Percentiles rank a stretch among this genome's conserved stretches.
phyloP scores from a whole-genome alignment of 2,113 vertebrate genomes.

The Osmerus mordax region DNA sequence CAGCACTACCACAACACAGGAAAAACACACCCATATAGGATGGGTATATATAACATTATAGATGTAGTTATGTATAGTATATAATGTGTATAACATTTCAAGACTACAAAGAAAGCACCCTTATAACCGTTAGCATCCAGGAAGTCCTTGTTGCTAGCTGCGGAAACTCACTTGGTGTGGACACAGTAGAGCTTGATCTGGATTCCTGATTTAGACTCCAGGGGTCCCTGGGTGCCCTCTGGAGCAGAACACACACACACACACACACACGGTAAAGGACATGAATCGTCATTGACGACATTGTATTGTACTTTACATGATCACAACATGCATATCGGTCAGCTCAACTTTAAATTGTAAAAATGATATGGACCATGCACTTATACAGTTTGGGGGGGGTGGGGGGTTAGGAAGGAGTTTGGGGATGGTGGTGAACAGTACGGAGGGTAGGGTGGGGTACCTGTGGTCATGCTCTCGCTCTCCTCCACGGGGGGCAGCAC shows the following conservation, averaged over 20 bases:
- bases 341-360: no score
- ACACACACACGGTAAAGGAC: background rate
- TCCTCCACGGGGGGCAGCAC: constrained; percentile 93
- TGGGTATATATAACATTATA: no score
- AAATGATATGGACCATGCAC: no score
- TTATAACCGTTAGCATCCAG: no score
- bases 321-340: no score
- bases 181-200: constrained; percentile 98
- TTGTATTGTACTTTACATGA: no score
- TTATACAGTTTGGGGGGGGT: no score
- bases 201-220: constrained; percentile 87
- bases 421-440: no score
- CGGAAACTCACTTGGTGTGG: constrained; percentile 90
- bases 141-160: background rate
- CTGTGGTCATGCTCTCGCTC: constrained; percentile 80
- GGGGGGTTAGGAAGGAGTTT: no score
- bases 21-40: background rate
- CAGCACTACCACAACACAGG: background rate
- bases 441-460: constrained; percentile 57
- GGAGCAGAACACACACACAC: constrained; percentile 27
- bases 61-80: background rate
- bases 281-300: no score
- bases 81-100: background rate
- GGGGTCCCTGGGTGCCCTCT: constrained; percentile 84
- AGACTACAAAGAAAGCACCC: no score